Conservation (phyloP, 2,113 vertebrate genomes). For the Brachypodius melanocephalos region DNA sequence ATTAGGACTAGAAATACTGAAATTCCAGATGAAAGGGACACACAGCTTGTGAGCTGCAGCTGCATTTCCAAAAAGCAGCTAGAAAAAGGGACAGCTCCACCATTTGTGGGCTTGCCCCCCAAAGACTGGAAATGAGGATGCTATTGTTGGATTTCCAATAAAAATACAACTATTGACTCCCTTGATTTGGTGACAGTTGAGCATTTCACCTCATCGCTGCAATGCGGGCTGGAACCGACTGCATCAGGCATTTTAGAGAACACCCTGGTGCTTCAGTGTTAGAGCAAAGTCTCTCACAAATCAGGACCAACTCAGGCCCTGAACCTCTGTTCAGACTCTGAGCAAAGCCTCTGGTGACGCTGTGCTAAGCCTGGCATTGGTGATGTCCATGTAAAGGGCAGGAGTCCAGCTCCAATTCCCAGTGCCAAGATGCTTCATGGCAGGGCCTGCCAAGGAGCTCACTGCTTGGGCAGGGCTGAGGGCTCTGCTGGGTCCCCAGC, state of each 20-base stretch:
- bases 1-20: not conserved
- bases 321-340: not conserved
- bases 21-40: not conserved
- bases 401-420: not conserved
- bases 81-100: not conserved
- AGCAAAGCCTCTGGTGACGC: not conserved
- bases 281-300: not conserved
- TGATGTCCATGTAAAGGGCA: not conserved
- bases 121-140: not conserved
- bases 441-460: not conserved
- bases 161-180: not conserved
- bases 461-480: not conserved
- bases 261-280: no score
- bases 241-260: not conserved
- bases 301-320: not conserved
- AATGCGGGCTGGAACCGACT: not conserved
- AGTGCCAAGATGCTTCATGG: not conserved
- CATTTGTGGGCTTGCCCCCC: not conserved
- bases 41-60: not conserved
- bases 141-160: not conserved
- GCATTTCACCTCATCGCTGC: not conserved
- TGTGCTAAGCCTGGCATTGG: not conserved
- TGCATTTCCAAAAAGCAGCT: not conserved
- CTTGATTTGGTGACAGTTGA: not conserved
- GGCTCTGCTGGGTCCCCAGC: not conserved